These are phyloP conservation scores for Macrochelys suwanniensis DNA, from an alignment of 2,797 vertebrate genomes.

Conservation along the genomic window DNA sequence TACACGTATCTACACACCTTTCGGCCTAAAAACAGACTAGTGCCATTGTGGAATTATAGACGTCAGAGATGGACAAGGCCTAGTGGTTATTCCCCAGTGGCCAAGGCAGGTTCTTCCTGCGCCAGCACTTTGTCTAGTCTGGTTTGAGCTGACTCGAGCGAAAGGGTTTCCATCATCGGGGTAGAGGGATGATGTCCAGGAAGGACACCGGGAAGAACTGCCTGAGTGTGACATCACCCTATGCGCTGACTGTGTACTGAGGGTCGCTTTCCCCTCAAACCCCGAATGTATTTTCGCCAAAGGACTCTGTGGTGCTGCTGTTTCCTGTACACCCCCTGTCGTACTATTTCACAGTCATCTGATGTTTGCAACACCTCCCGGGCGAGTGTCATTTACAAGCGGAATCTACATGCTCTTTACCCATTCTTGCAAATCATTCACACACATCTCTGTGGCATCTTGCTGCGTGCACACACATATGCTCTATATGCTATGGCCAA, in stretches of 20 bases:
- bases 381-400: neutral
- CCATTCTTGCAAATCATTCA: neutral
- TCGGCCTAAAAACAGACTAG: neutral
- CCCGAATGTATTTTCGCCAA: neutral
- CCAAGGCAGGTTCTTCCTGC: neutral
- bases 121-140: neutral
- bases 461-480: neutral
- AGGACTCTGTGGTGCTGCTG: neutral
- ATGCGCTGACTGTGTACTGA: neutral
- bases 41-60: neutral
- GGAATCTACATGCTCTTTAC: neutral
- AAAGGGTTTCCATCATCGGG: neutral
- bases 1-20: accelerated
- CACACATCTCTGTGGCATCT: neutral
- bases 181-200: neutral
- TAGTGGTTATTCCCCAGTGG: neutral
- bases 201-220: neutral
- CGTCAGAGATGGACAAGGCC: neutral
- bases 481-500: neutral
- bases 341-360: neutral
- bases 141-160: neutral
- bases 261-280: neutral
- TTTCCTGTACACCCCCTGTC: neutral
- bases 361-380: neutral
- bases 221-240: neutral